A percentile compares a stretch with the other conserved stretches of the same genome.
Conservation (phyloP, 1,140 invertebrate genomes). For the Zeugodacus cucurbitae region DNA sequence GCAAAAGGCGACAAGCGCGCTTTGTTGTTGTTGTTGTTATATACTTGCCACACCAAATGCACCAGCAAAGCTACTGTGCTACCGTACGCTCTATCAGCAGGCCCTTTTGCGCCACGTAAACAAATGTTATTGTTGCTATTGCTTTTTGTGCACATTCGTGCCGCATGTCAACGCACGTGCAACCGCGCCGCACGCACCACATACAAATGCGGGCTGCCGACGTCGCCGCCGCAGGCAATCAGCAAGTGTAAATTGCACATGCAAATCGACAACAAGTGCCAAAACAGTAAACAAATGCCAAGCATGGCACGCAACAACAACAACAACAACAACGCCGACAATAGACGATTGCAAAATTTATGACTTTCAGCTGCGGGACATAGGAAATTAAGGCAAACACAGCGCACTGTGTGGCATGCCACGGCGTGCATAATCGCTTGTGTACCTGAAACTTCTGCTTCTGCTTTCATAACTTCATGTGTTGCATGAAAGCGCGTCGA, state of each 20-base stretch:
- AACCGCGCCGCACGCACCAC: background rate
- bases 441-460: background rate
- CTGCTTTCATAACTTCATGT: background rate
- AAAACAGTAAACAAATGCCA: background rate
- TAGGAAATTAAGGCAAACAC: background rate
- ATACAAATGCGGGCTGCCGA: background rate
- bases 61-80: background rate
- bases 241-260: conserved; percentile 27
- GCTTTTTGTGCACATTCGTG: background rate
- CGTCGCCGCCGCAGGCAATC: background rate
- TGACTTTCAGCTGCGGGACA: background rate
- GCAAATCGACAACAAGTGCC: conserved; percentile 31
- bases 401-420: background rate
- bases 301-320: too few species aligned
- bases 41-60: background rate
- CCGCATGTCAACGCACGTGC: background rate
- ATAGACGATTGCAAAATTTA: background rate
- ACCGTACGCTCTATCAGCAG: background rate
- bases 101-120: background rate
- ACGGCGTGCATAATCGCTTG: background rate
- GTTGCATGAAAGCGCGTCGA: background rate
- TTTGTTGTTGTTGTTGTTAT: background rate
- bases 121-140: background rate
- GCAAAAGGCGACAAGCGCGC: background rate
- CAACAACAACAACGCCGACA: background rate